Evolutionary conservation across 2,797 vertebrate species (phyloP), one percentile per base, ranked within the genome.

Genomic region (Sebastes minor): DNA sequence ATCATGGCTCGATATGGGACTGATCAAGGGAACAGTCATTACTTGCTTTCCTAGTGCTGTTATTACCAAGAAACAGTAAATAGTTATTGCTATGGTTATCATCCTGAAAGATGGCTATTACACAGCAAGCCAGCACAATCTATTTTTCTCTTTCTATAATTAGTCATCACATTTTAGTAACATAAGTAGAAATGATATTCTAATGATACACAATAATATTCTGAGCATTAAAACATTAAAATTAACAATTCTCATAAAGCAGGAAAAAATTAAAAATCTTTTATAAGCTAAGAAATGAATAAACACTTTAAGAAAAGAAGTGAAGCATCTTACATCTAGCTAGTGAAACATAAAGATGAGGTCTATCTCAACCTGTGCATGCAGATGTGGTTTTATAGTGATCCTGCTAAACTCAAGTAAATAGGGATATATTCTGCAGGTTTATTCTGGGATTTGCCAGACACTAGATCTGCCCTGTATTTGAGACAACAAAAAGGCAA

Each of bases 401-500:
- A 91, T 94, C 80, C 86, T 76, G 56, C 80, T 87, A 83, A 87
- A 92, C 87, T 90, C 85, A 86, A 95, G 90, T 90, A 93, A 94
- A 94, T 89, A 94, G 81, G 90, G 88, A 92, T 93, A 89, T 90
- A 94, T 91, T 91, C 62, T 76, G 86, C 42, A 85, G 90, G 91
- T 95, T 95, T 94, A 93, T 94, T 95, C 92, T 91, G 87, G 93
- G 95, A 95, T 94, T 96, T 95, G 85, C 88, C 76, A 92, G 90
- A 94, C 92, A 94, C 78, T 85, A 79, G 91, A 90, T 91, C 91
- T 87, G 90, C 92, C 85, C 84, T 87, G 85, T 89, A 91, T 95
- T 95, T 94, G 93, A 96, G 93, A 95, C 90, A 95, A 95, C 93
- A 96, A 95, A 95, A 96, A 95, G 90, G 89, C 93, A 95, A 95